phyloP scores from a whole-genome alignment of 2,113 vertebrate species.

The Ceratotherium simum region DNA sequence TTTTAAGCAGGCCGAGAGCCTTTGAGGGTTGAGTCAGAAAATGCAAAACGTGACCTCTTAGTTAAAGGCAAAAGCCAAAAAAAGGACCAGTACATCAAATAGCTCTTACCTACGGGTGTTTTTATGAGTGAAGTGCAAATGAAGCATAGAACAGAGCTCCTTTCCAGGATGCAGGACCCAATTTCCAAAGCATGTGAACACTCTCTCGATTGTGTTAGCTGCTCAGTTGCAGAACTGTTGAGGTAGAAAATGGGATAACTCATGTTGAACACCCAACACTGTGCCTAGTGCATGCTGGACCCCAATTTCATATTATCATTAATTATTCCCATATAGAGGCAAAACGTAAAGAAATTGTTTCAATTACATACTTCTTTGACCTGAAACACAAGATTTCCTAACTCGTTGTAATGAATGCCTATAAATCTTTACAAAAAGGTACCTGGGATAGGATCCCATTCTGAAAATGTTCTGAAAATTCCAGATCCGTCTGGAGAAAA shows the following conservation, averaged over 20 bases:
- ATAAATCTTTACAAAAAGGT: background rate
- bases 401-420: background rate
- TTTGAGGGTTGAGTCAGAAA: conserved; percentile 45
- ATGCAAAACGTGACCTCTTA: conserved; percentile 36
- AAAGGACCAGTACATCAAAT: conserved; percentile 45
- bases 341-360: background rate
- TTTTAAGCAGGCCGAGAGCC: conserved; percentile 29
- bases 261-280: background rate
- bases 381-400: background rate
- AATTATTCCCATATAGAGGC: background rate
- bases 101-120: conserved; percentile 31
- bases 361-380: background rate
- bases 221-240: background rate
- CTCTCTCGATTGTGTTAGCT: background rate
- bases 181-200: background rate
- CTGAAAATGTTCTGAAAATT: conserved; percentile 9
- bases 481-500: background rate
- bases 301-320: background rate
- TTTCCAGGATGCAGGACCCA: background rate
- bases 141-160: background rate
- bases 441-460: background rate
- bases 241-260: background rate
- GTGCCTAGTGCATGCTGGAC: background rate
- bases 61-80: conserved; percentile 40
- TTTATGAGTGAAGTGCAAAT: conserved; percentile 54